Conservation (phyloP, 2,888 invertebrate genomes). For the Corbicula japonica region DNA sequence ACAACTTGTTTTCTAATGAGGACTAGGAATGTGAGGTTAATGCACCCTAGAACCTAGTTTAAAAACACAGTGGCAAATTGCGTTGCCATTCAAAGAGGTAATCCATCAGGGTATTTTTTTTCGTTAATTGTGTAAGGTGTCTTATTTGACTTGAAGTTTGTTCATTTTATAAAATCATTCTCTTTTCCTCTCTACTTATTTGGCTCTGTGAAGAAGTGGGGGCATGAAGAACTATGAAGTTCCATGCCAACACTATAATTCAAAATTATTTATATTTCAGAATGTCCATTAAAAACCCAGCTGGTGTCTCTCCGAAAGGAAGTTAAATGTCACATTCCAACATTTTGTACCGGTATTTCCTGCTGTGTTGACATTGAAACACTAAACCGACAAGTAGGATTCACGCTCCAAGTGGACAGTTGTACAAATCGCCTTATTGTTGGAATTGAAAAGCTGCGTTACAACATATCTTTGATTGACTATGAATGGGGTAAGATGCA, state of each 20-base stretch:
- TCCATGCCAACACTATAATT: neutral
- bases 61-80: neutral
- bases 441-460: constrained; percentile 69
- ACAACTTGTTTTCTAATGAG: neutral
- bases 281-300: constrained; percentile 12
- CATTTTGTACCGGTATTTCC: constrained; percentile 65
- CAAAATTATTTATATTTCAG: constrained; percentile 1
- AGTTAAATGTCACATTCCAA: constrained; percentile 57
- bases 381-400: constrained; percentile 49
- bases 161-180: neutral
- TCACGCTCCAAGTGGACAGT: constrained; percentile 53
- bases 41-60: neutral
- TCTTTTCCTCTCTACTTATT: neutral
- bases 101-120: too few species aligned
- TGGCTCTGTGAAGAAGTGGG: neutral
- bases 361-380: constrained; percentile 61
- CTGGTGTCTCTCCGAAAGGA: constrained; percentile 34
- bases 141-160: neutral
- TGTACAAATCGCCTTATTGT: constrained; percentile 61
- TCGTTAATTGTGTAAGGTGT: neutral
- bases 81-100: neutral
- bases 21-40: neutral
- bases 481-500: constrained; percentile 75
- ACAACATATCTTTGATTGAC: constrained; percentile 60
- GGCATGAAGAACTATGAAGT: neutral